A percentile compares a stretch with the other conserved stretches of the same genome.
These are phyloP conservation scores for Arion vulgaris DNA, from an alignment of 1,140 invertebrate genomes.

Conservation along the genomic window DNA sequence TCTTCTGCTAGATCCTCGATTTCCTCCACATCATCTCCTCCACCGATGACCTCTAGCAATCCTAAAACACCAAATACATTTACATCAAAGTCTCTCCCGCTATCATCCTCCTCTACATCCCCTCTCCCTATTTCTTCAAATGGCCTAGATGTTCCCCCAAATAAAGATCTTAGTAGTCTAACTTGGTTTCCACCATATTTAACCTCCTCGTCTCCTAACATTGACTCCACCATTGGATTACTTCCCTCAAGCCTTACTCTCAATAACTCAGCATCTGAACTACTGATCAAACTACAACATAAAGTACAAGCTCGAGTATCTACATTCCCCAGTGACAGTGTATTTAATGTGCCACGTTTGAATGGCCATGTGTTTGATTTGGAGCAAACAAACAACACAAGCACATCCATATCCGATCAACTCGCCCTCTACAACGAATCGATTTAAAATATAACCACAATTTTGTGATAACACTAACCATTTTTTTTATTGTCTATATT, in stretches of 20 bases:
- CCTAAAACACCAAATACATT: too few relatives aligned
- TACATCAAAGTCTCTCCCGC: background rate
- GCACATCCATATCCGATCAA: background rate
- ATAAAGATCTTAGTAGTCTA: conserved; percentile 23
- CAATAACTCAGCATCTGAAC: conserved; percentile 69
- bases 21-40: background rate
- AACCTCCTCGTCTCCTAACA: conserved; percentile 28
- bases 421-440: conserved; percentile 11
- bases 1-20: background rate
- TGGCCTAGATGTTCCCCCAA: conserved; percentile 40
- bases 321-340: background rate
- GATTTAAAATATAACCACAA: background rate
- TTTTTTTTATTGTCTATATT: background rate
- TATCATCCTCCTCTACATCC: background rate
- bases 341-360: background rate
- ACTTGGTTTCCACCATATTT: conserved; percentile 61
- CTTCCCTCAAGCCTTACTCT: conserved; percentile 44
- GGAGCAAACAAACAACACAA: background rate
- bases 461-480: background rate
- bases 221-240: conserved; percentile 47
- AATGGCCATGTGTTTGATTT: conserved; percentile 1
- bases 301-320: conserved; percentile 66
- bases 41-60: background rate
- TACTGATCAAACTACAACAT: conserved; percentile 69
- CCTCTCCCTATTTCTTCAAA: conserved; percentile 5